These are phyloP conservation scores for Lutraria rhynchaena DNA, from an alignment of 1,140 invertebrate species.

Conservation along the genomic window DNA sequence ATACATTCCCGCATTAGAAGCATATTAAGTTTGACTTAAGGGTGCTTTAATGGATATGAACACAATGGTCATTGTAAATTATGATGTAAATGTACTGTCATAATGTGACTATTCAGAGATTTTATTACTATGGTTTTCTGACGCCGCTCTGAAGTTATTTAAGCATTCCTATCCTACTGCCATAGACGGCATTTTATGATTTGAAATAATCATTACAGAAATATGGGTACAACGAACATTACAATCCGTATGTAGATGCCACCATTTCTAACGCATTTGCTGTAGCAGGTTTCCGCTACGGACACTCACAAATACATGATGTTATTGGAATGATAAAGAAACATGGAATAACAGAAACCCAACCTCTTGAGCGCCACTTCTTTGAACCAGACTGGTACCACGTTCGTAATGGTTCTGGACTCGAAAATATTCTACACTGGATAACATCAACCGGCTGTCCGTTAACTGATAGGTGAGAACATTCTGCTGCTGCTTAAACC, in stretches of 20 bases:
- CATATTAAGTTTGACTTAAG: no score
- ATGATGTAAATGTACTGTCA: no score
- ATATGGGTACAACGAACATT: slow-evolving; percentile 80
- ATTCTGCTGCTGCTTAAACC: no score
- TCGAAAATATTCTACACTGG: background rate
- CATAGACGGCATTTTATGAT: no score
- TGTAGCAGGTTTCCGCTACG: slow-evolving; percentile 96
- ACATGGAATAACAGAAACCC: background rate
- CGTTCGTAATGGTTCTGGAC: background rate
- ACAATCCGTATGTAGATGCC: slow-evolving; percentile 91
- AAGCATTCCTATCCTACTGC: no score
- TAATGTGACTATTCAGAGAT: no score
- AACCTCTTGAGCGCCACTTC: background rate
- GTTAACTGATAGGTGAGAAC: slow-evolving; percentile 37
- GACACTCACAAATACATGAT: slow-evolving; percentile 96
- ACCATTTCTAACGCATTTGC: slow-evolving; percentile 97
- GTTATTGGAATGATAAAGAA: slow-evolving; percentile 15
- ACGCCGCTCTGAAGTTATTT: no score
- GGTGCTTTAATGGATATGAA: no score
- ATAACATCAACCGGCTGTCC: slow-evolving; percentile 17
- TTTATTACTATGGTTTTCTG: no score
- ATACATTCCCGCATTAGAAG: no score
- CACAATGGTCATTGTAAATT: no score
- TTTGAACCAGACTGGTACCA: slow-evolving; percentile 25
- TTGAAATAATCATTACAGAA: no score